These are phyloP conservation scores for Aspidapion aeneum DNA, from an alignment of 2,888 invertebrate genomes.

Conservation along the genomic window DNA sequence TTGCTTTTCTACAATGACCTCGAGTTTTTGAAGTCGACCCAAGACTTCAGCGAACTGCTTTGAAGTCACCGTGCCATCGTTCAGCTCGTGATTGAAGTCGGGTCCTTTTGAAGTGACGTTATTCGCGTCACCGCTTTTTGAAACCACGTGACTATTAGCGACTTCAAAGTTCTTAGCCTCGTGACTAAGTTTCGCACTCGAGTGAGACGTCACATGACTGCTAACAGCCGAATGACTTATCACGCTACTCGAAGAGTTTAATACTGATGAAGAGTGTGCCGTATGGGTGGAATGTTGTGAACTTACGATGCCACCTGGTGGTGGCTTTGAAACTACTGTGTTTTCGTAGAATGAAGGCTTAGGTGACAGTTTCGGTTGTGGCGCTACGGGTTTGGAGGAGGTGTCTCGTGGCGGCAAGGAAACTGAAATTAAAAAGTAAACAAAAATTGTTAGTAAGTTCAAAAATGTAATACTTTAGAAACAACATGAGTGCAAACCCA, in stretches of 20 bases:
- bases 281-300: neutral
- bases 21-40: conserved; percentile 54
- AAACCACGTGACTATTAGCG: neutral
- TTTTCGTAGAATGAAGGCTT: conserved; percentile 1
- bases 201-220: neutral
- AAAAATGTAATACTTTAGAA: no score
- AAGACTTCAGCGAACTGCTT: conserved; percentile 43
- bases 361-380: conserved; percentile 21
- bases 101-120: neutral
- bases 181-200: neutral
- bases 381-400: conserved; percentile 3
- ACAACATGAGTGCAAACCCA: no score
- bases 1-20: conserved; percentile 57
- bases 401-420: neutral
- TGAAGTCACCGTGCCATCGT: conserved; percentile 22
- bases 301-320: neutral
- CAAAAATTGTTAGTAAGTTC: no score
- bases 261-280: neutral
- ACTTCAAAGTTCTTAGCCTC: neutral
- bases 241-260: neutral
- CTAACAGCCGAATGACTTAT: neutral
- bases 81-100: neutral
- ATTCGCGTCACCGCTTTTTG: neutral
- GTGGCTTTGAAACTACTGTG: neutral
- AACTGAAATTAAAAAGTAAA: neutral